Base-by-base conservation (phyloP, 1,140 invertebrate species). In the Zeugodacus cucurbitae region DNA sequence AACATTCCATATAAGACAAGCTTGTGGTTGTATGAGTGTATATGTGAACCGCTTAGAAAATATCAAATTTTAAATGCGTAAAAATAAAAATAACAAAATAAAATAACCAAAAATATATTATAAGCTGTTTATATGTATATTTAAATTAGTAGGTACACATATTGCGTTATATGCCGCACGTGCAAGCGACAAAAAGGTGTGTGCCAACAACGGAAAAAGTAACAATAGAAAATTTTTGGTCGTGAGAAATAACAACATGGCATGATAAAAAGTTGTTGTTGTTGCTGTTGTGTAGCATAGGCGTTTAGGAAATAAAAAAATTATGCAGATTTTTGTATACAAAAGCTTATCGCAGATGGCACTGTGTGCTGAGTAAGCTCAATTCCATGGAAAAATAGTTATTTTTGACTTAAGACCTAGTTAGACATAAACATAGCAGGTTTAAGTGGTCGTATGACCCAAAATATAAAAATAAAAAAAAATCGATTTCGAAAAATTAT, bases 101-200 rank as follows among this genome's bases (percentile, higher is more conserved):
- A 17, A 67, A 34, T 32, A 34, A 7, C 11, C 26, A 17, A 14
- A 67, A n/a, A n/a, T n/a, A n/a, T n/a, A n/a, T n/a, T n/a, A n/a
- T n/a, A n/a, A n/a, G n/a, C n/a, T n/a, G 37, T 70, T 37, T 3
- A 32, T 64, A 64, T 10, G 57, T 58, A 22, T 58, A 20, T 22
- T 20, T 17, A 22, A 20, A n/a, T 4, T 64, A 44, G 8, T 64
- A 29, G 4, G 0, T 70, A 70, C 20, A 11, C 37, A 34, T 70
- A 11, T 70, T 32, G 64, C 32, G 32, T 34, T 70, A 14, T 34
- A 70, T 20, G 32, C 34, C 67, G 17, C 67, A 74, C 67, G 37
- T 74, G 67, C 67, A 74, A 74, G 67, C 67, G 67, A 3, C 67
- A 74, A 74, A 74, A 32, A 74, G 67, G 34, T 74, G 34, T 41